These are phyloP conservation scores for Camponotus fellah DNA, from an alignment of 2,888 invertebrate species.

Conservation along the genomic window DNA sequence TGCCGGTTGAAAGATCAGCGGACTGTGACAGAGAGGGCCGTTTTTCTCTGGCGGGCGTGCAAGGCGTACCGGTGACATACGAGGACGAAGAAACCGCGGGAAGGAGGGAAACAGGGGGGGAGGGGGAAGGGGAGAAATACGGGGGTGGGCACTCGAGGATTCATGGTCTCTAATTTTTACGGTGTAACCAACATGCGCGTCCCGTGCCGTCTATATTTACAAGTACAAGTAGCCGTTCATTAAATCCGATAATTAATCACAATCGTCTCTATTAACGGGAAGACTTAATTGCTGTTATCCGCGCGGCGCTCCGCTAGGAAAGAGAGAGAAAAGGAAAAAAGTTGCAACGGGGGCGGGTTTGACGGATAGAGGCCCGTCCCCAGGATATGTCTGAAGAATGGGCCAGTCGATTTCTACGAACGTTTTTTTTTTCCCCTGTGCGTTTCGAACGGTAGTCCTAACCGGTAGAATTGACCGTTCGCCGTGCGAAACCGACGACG, in stretches of 20 bases:
- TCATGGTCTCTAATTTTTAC: conserved; percentile 85
- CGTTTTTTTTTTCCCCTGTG: conserved; percentile 60
- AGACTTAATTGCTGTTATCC: conserved; percentile 85
- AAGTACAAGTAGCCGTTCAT: conserved; percentile 83
- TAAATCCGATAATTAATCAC: conserved; percentile 85
- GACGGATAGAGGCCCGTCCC: conserved; percentile 68
- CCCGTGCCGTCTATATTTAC: conserved; percentile 80
- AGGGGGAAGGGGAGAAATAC: conserved; percentile 31
- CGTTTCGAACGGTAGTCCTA: conserved; percentile 56
- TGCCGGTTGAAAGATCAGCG: conserved; percentile 84
- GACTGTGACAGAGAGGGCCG: conserved; percentile 81
- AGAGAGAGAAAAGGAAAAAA: conserved; percentile 61
- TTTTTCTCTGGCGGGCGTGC: conserved; percentile 76
- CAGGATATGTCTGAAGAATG: conserved; percentile 81
- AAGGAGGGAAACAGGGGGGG: conserved; percentile 52
- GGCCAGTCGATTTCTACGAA: conserved; percentile 72
- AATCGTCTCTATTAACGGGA: conserved; percentile 85
- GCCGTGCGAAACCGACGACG: conserved; percentile 76
- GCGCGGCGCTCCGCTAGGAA: conserved; percentile 76
- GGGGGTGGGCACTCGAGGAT: conserved; percentile 73
- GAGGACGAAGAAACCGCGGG: conserved; percentile 54
- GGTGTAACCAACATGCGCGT: conserved; percentile 79
- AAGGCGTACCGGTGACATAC: conserved; percentile 74
- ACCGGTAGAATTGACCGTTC: conserved; percentile 57
- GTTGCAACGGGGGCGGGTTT: conserved; percentile 62